Conservation (phyloP, 2,113 vertebrate species). For the Cryptotis parvus region DNA sequence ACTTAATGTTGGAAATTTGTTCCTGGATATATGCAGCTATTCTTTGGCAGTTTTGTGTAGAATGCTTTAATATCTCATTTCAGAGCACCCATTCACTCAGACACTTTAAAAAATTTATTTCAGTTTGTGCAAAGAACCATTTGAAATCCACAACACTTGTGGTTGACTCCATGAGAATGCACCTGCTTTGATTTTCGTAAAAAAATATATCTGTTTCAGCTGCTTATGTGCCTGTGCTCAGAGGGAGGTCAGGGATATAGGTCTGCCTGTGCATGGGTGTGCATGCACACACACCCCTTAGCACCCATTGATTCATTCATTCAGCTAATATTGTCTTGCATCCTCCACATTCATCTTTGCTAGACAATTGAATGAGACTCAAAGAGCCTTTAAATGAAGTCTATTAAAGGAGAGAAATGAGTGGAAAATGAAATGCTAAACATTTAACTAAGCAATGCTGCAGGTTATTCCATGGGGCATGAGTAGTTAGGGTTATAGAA, state of each 20-base stretch:
- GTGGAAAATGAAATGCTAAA: slow-evolving; percentile 22
- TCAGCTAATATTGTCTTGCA: background rate
- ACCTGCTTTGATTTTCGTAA: background rate
- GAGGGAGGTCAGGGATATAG: background rate
- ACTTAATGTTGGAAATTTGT: slow-evolving; percentile 62
- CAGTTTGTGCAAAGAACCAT: slow-evolving; percentile 53
- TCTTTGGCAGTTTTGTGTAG: slow-evolving; percentile 59
- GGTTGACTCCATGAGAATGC: background rate
- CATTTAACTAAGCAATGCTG: background rate
- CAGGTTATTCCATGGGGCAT: background rate
- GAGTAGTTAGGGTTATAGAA: background rate
- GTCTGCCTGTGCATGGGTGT: background rate
- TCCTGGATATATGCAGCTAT: slow-evolving; percentile 50
- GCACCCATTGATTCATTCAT: background rate
- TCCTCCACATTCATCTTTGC: background rate
- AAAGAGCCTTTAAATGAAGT: background rate
- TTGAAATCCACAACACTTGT: slow-evolving; percentile 46
- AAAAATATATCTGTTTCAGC: background rate
- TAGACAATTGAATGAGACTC: background rate
- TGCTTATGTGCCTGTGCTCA: background rate
- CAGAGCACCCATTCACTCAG: slow-evolving; percentile 48
- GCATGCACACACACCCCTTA: background rate
- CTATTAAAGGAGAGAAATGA: slow-evolving; percentile 22
- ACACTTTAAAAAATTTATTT: slow-evolving; percentile 53
- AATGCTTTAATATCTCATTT: slow-evolving; percentile 71